Conservation (phyloP, 2,113 vertebrate genomes). For the Triplophysa rosa region DNA sequence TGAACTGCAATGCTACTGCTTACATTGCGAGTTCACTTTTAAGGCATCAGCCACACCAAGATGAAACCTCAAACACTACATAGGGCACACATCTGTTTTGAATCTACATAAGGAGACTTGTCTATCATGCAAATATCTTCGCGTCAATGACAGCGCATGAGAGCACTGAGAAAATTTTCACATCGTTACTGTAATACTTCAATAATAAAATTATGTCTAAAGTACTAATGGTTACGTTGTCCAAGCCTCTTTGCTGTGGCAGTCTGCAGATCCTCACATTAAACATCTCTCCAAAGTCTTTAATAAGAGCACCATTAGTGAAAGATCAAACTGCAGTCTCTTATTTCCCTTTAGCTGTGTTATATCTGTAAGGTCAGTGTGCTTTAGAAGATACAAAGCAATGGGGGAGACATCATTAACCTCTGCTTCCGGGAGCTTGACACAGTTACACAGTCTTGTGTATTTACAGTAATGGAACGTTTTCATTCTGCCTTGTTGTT, state of each 20-base stretch:
- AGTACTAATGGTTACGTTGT: not conserved
- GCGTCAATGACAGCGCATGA: too few relatives aligned
- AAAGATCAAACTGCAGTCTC: not conserved
- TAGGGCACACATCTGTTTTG: too few relatives aligned
- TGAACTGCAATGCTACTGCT: too few relatives aligned
- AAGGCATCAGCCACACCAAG: too few relatives aligned
- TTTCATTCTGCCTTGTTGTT: too few relatives aligned
- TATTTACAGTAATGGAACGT: not conserved
- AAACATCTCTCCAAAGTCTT: not conserved
- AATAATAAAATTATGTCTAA: conserved; percentile 38
- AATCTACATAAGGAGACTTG: not conserved
- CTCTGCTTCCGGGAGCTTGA: not conserved
- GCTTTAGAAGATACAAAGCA: conserved; percentile 30
- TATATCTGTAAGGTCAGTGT: conserved; percentile 7
- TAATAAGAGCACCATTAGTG: not conserved
- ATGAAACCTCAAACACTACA: too few relatives aligned
- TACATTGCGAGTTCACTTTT: too few relatives aligned
- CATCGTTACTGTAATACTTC: not conserved
- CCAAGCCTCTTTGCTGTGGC: not conserved
- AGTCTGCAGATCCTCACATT: not conserved
- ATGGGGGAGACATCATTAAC: conserved; percentile 20
- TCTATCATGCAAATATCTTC: too few relatives aligned
- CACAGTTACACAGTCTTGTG: not conserved
- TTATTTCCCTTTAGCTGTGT: not conserved
- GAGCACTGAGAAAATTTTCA: too few relatives aligned